Evolutionary conservation across 2,113 vertebrate species (phyloP).

Genomic region (Hystrix brachyura): DNA sequence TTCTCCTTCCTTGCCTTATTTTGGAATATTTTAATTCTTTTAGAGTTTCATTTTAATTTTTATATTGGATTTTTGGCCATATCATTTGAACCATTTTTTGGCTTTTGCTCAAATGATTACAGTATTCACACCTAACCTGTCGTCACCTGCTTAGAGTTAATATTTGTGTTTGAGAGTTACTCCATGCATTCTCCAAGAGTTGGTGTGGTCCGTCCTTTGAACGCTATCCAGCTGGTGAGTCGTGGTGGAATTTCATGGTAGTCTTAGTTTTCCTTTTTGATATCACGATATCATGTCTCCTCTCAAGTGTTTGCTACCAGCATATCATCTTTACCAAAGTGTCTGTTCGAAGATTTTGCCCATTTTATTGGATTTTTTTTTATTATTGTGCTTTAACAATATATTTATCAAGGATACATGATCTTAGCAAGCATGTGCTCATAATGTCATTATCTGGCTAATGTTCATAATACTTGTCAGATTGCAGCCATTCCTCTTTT

Average conservation of each 20-base stretch:
- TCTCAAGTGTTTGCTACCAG: not conserved
- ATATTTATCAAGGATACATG: not conserved
- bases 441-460: not conserved
- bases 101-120: not conserved
- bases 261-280: not conserved
- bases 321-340: not conserved
- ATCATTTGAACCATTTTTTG: not conserved
- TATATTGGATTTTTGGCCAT: not conserved
- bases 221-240: not conserved
- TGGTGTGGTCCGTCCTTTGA: not conserved
- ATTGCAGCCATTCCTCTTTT: not conserved
- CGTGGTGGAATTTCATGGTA: not conserved
- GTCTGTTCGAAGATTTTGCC: not conserved
- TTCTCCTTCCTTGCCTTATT: not conserved
- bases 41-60: not conserved
- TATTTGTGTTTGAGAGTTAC: not conserved
- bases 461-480: not conserved
- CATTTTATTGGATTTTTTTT: not conserved
- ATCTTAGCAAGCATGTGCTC: not conserved
- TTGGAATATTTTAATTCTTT: not conserved
- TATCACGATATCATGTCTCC: not conserved
- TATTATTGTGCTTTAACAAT: not conserved
- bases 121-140: not conserved
- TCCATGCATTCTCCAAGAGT: not conserved
- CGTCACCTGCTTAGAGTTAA: not conserved